Conservation (phyloP, 2,113 vertebrate genomes). For the Ptychochromis oligacanthus region DNA sequence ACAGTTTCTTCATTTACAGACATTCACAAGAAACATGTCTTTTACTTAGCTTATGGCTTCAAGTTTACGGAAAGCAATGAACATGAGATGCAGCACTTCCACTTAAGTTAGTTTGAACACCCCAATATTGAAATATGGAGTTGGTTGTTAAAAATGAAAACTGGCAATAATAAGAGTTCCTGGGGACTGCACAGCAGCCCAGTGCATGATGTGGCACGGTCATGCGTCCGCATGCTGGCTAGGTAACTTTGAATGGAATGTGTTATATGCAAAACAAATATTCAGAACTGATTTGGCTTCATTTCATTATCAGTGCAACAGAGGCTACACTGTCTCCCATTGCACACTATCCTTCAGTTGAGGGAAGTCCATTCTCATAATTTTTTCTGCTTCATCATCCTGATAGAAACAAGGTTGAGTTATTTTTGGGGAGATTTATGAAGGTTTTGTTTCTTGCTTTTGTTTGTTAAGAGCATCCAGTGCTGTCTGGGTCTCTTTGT, state of each 20-base stretch:
- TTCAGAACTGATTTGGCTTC: background rate
- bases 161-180: background rate
- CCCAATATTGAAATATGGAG: background rate
- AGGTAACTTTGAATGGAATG: slow-evolving; percentile 47
- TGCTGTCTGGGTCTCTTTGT: slow-evolving; percentile 76
- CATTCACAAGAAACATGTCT: slow-evolving; percentile 7
- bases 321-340: background rate
- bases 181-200: background rate
- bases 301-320: background rate
- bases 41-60: slow-evolving; percentile 40
- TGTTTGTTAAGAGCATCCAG: slow-evolving; percentile 78
- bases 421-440: slow-evolving; percentile 58
- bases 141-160: background rate
- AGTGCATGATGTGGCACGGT: background rate
- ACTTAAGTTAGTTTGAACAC: slow-evolving; percentile 3
- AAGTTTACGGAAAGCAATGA: slow-evolving; percentile 8
- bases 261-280: slow-evolving; percentile 31
- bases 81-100: slow-evolving; percentile 24
- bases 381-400: background rate
- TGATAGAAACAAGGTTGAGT: background rate
- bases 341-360: slow-evolving; percentile 3
- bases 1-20: slow-evolving; percentile 1
- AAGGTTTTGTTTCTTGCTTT: slow-evolving; percentile 70
- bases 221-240: slow-evolving; percentile 58
- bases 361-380: background rate